A percentile compares a stretch with the other conserved stretches of the same genome.
phyloP scores from a whole-genome alignment of 2,113 vertebrate genomes.

The Oncorhynchus keta region DNA sequence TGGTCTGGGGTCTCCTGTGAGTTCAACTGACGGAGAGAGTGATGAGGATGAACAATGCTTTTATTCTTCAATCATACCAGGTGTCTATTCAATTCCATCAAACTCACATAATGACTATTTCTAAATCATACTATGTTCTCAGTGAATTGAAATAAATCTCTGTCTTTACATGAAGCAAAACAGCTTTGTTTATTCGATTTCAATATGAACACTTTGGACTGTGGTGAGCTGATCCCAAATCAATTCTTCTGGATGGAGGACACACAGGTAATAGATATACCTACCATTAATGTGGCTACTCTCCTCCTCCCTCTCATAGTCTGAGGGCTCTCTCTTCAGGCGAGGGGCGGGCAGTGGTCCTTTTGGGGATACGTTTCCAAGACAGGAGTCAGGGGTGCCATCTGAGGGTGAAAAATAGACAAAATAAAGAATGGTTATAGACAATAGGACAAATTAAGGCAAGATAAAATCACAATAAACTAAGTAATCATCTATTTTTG shows the following conservation, averaged over 20 bases:
- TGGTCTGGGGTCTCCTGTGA: slow-evolving; percentile 70
- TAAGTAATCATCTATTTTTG: too few species aligned
- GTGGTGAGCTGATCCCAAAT: neutral
- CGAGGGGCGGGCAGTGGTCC: slow-evolving; percentile 78
- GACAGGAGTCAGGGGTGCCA: slow-evolving; percentile 71
- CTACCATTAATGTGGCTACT: slow-evolving; percentile 43
- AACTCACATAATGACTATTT: too few species aligned
- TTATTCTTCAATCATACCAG: too few species aligned
- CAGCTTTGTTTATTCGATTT: too few species aligned
- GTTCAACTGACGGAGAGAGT: slow-evolving; percentile 61
- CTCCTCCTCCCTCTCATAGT: slow-evolving; percentile 77
- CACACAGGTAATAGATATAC: neutral
- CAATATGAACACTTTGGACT: too few species aligned
- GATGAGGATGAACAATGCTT: neutral
- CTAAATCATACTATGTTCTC: too few species aligned
- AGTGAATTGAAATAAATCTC: too few species aligned
- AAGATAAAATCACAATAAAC: neutral
- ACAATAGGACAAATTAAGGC: neutral
- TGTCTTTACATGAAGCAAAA: too few species aligned
- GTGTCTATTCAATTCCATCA: too few species aligned
- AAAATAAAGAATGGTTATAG: neutral
- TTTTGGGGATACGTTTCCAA: slow-evolving; percentile 68
- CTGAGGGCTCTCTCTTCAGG: slow-evolving; percentile 80
- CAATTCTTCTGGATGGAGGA: neutral
- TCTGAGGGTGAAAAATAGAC: slow-evolving; percentile 64